phyloP scores from a whole-genome alignment of 1,140 invertebrate genomes.

The Ceratosolen solmsi region DNA sequence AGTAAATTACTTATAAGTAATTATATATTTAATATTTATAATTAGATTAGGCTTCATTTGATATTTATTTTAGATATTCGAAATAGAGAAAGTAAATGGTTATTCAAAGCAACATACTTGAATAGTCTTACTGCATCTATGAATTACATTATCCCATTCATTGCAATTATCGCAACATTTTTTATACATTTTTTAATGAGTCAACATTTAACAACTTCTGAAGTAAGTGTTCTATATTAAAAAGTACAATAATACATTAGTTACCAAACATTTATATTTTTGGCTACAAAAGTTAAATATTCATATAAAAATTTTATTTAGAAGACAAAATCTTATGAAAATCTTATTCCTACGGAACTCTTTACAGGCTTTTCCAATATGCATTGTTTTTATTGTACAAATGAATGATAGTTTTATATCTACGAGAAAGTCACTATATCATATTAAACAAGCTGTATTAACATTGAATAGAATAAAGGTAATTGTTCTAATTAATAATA shows the following conservation, averaged over 20 bases:
- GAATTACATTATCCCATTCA: slow-evolving; percentile 77
- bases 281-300: too few species aligned
- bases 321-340: neutral
- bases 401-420: slow-evolving; percentile 65
- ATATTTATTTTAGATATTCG: slow-evolving; percentile 72
- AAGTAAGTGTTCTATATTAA: slow-evolving; percentile 73
- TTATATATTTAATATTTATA: slow-evolving; percentile 10
- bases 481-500: neutral
- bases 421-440: slow-evolving; percentile 64
- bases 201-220: slow-evolving; percentile 76
- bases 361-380: slow-evolving; percentile 70
- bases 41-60: neutral
- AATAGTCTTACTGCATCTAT: slow-evolving; percentile 78
- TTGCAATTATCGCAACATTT: slow-evolving; percentile 79
- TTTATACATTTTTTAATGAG: slow-evolving; percentile 77
- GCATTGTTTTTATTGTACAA: slow-evolving; percentile 67
- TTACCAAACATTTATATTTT: too few species aligned
- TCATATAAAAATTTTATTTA: too few species aligned
- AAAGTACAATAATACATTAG: too few species aligned
- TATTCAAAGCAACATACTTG: slow-evolving; percentile 77
- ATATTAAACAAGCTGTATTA: slow-evolving; percentile 63
- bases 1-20: slow-evolving; percentile 52
- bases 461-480: slow-evolving; percentile 70
- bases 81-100: slow-evolving; percentile 73
- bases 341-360: neutral